These are phyloP conservation scores for Drosophila infuscata DNA, from an alignment of 2,888 invertebrate genomes.

Conservation along the genomic window DNA sequence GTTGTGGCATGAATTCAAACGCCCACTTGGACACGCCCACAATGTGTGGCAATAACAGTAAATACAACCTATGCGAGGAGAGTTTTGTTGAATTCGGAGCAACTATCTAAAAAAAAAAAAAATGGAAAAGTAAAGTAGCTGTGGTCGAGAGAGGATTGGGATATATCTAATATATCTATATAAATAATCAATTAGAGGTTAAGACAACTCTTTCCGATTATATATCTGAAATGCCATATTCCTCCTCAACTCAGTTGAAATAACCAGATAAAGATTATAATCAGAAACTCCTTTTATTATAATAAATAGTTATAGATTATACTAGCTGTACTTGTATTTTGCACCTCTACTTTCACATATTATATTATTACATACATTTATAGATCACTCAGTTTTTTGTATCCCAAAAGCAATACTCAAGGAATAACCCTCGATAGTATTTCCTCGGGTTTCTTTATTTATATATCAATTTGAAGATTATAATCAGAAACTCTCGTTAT, in stretches of 20 bases:
- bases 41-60: conserved; percentile 24
- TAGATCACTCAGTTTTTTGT: neutral
- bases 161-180: neutral
- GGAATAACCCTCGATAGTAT: conserved; percentile 12
- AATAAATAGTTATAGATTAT: neutral
- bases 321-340: neutral
- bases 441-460: conserved; percentile 4
- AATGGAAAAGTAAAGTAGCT: neutral
- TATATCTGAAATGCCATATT: neutral
- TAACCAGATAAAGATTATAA: neutral
- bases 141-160: neutral
- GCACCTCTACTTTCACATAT: neutral
- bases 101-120: neutral
- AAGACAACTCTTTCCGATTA: neutral
- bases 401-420: neutral
- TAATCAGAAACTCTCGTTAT: neutral
- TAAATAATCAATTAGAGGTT: neutral
- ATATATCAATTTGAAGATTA: neutral
- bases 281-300: neutral
- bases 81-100: neutral
- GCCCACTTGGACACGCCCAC: conserved; percentile 67
- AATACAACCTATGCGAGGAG: conserved; percentile 21
- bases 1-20: conserved; percentile 23
- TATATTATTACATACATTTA: neutral
- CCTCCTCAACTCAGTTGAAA: neutral